Evolutionary conservation across 2,797 vertebrate genomes (phyloP).

Genomic region (Parambassis ranga): DNA sequence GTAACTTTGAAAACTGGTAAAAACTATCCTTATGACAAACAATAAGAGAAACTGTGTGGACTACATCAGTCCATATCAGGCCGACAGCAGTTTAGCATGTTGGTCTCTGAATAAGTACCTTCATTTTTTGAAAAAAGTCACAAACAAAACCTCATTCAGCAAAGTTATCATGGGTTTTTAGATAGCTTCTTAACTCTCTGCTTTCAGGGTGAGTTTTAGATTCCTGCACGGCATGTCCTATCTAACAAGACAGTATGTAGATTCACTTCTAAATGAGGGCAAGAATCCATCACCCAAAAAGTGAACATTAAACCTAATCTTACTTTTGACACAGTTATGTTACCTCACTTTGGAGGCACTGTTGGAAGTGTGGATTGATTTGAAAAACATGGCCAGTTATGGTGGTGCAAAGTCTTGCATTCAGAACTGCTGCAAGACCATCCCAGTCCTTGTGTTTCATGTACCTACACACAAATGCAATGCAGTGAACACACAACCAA

Average conservation of each 20-base stretch:
- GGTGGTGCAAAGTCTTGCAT: background rate
- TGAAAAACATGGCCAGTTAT: background rate
- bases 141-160: background rate
- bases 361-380: background rate
- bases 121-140: no score
- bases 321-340: background rate
- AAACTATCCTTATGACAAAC: no score
- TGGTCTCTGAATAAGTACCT: no score
- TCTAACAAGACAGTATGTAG: no score
- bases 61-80: no score
- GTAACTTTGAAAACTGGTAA: no score
- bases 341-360: background rate
- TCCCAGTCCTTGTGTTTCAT: background rate
- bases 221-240: background rate
- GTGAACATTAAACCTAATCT: background rate
- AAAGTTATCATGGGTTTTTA: background rate
- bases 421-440: background rate
- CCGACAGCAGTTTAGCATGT: no score
- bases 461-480: background rate
- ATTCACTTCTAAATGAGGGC: background rate
- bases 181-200: no score
- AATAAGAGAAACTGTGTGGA: no score
- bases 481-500: slow-evolving; percentile 7
- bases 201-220: no score
- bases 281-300: background rate